Percentiles rank a stretch among this genome's conserved stretches.
Conservation (phyloP, 2,113 vertebrate genomes). For the Coptodon bakossiorum region DNA sequence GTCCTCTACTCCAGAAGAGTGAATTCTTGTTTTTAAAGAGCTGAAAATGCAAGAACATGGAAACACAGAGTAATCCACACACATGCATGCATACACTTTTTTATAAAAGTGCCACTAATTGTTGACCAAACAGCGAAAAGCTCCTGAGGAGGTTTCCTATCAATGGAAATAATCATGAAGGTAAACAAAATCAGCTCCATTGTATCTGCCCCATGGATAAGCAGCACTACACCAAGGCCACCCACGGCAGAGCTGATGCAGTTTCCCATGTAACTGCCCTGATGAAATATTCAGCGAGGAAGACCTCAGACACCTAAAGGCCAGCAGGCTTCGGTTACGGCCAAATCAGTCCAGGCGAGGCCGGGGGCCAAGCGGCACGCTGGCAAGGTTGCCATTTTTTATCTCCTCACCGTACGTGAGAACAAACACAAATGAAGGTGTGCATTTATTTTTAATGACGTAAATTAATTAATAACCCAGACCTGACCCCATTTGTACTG, state of each 20-base stretch:
- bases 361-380: neutral
- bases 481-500: conserved; percentile 28
- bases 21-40: neutral
- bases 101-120: neutral
- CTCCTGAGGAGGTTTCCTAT: neutral
- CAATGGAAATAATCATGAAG: conserved; percentile 33
- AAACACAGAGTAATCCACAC: neutral
- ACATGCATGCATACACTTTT: neutral
- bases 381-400: neutral
- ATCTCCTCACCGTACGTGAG: neutral
- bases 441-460: conserved; percentile 53
- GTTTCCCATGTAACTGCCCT: neutral
- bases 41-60: neutral
- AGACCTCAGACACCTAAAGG: neutral
- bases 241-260: neutral
- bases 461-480: conserved; percentile 50
- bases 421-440: neutral
- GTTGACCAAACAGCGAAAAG: conserved; percentile 10
- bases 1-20: neutral
- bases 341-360: neutral
- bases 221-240: neutral
- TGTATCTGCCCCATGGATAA: neutral
- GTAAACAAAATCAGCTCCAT: conserved; percentile 49
- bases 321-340: conserved; percentile 4
- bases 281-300: conserved; percentile 46